phyloP scores from a whole-genome alignment of 2,888 invertebrate species.

The Helicoverpa assulta region DNA sequence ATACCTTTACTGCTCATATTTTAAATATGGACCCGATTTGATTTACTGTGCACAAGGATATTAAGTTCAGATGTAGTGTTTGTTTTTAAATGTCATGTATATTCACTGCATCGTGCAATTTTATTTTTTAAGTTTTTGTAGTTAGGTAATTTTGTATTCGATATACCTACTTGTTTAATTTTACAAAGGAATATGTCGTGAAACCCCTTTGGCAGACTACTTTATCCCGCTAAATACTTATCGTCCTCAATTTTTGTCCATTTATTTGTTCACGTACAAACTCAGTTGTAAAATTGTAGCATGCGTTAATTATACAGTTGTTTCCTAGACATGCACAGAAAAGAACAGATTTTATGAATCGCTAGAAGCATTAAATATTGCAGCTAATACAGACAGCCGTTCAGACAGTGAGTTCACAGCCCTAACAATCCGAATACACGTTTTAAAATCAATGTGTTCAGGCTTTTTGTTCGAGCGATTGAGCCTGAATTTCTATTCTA shows the following conservation, averaged over 20 bases:
- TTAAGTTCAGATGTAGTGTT: conserved; percentile 8
- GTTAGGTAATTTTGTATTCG: no score
- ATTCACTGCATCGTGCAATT: no score
- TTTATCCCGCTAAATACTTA: no score
- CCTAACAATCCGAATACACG: conserved; percentile 21
- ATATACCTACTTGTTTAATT: no score
- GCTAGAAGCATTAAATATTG: background rate
- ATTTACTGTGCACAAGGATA: conserved; percentile 33
- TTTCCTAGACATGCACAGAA: no score
- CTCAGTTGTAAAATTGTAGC: conserved; percentile 3
- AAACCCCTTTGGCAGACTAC: no score
- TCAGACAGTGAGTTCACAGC: background rate
- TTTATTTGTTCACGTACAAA: no score
- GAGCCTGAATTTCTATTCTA: conserved; percentile 51
- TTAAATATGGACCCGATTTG: conserved; percentile 31
- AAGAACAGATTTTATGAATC: background rate
- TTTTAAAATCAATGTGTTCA: conserved; percentile 56
- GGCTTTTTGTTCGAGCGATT: conserved; percentile 36
- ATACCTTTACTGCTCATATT: conserved; percentile 46
- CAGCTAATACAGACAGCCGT: background rate
- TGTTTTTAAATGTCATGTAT: conserved; percentile 6
- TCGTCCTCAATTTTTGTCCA: no score
- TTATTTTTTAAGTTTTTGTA: no score
- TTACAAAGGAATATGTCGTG: no score
- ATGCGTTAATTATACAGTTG: background rate